Conservation (phyloP, 2,797 vertebrate species). For the Tragopan temminckii region DNA sequence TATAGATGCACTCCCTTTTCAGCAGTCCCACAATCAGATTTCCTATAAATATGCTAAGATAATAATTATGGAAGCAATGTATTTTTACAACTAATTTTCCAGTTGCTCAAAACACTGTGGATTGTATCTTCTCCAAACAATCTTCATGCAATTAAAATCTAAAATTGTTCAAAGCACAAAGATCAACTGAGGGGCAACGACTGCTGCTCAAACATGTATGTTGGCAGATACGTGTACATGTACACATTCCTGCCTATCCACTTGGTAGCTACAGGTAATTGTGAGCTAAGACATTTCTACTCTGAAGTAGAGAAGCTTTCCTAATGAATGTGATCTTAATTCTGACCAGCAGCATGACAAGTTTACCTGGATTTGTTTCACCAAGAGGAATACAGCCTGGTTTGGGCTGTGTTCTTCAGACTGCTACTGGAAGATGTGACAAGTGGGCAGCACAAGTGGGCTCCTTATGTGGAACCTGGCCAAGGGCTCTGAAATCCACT, state of each 20-base stretch:
- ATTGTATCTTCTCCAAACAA: constrained; percentile 10
- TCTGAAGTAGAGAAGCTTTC: constrained; percentile 16
- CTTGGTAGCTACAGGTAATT: constrained; percentile 22
- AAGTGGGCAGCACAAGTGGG: neutral
- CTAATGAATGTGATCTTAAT: neutral
- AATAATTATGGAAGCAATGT: neutral
- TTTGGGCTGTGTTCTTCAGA: neutral
- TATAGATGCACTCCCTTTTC: constrained; percentile 19
- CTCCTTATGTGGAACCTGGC: neutral
- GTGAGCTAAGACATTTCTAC: neutral
- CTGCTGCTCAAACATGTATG: neutral
- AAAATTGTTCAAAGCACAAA: constrained; percentile 39
- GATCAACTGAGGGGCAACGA: constrained; percentile 16
- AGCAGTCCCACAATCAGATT: constrained; percentile 21
- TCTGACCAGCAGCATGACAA: neutral
- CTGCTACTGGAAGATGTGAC: neutral
- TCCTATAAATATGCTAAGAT: constrained; percentile 20
- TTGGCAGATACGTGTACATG: constrained; percentile 15
- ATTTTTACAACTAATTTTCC: constrained; percentile 27
- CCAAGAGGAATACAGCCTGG: accelerated
- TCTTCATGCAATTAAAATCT: constrained; percentile 37
- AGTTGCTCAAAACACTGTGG: neutral
- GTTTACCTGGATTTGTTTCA: neutral
- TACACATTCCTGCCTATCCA: constrained; percentile 43
- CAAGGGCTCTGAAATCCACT: accelerated